A percentile compares a stretch with the other conserved stretches of the same genome.
Evolutionary conservation across 2,113 vertebrate genomes (phyloP).

Genomic region (Eptesicus fuscus): DNA sequence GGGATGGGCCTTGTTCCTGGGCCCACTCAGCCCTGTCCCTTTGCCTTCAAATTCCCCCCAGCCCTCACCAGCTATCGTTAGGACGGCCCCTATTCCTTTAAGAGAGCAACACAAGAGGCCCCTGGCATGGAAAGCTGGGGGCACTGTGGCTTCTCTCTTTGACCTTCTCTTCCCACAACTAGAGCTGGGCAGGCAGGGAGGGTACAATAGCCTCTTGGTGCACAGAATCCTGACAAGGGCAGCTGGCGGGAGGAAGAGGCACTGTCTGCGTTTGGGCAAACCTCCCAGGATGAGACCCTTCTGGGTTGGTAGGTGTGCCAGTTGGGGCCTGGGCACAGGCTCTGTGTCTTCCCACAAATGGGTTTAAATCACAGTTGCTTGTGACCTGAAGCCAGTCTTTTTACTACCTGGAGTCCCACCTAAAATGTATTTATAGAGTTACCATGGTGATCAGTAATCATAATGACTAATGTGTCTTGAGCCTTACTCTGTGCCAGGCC

Average conservation of each 20-base stretch:
- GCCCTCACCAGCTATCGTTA: not conserved
- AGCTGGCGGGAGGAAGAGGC: not conserved
- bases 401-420: not conserved
- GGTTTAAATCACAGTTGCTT: not conserved
- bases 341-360: not conserved
- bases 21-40: not conserved
- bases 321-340: not conserved
- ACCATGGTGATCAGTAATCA: not conserved
- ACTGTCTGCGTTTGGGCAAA: slow-evolving; percentile 70
- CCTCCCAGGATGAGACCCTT: slow-evolving; percentile 56
- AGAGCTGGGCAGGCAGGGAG: not conserved
- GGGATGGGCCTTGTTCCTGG: not conserved
- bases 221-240: not conserved
- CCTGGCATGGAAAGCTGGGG: not conserved
- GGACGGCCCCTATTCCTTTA: not conserved
- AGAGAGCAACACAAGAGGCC: not conserved
- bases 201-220: not conserved
- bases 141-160: not conserved
- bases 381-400: slow-evolving; percentile 16
- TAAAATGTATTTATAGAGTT: slow-evolving; percentile 27
- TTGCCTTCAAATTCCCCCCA: not conserved
- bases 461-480: not conserved
- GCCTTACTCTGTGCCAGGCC: not conserved
- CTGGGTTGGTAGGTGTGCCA: not conserved
- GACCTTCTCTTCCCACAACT: not conserved